These are phyloP conservation scores for Standfussiana lucernea DNA, from an alignment of 2,888 invertebrate species.

Conservation along the genomic window DNA sequence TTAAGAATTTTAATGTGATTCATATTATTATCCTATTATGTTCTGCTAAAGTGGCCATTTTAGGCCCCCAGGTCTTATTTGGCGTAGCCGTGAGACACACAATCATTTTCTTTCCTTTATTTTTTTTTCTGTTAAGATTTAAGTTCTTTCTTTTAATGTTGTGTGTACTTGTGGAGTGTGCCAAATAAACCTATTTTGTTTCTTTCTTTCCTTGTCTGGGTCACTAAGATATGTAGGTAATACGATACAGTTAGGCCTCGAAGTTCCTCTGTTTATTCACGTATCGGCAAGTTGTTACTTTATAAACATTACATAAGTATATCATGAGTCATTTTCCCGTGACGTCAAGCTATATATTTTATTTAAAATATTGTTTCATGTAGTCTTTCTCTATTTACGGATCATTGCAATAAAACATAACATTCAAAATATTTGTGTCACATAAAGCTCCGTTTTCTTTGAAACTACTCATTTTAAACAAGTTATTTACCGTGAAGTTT, in stretches of 20 bases:
- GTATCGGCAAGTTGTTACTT: not conserved
- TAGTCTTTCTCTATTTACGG: slow-evolving; percentile 7
- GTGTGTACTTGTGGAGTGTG: too few relatives aligned
- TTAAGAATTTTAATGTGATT: too few relatives aligned
- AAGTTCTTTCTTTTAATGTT: too few relatives aligned
- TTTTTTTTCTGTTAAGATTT: too few relatives aligned
- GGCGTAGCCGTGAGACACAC: too few relatives aligned
- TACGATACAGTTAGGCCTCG: not conserved
- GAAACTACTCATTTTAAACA: slow-evolving; percentile 23
- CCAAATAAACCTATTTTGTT: too few relatives aligned
- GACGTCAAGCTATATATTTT: not conserved
- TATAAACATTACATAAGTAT: not conserved
- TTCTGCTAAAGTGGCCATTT: too few relatives aligned
- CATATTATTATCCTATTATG: too few relatives aligned
- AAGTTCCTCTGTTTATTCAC: not conserved
- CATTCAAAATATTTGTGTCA: slow-evolving; percentile 12
- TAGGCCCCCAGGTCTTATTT: too few relatives aligned
- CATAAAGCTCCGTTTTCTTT: slow-evolving; percentile 20
- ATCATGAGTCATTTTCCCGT: not conserved
- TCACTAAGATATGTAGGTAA: not conserved
- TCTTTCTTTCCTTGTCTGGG: too few relatives aligned
- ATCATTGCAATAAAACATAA: slow-evolving; percentile 16
- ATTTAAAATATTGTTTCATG: too few relatives aligned
- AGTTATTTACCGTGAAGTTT: slow-evolving; percentile 50
- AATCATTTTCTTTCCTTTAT: too few relatives aligned